Percentiles rank a stretch among this genome's conserved stretches.
phyloP scores from a whole-genome alignment of 2,113 vertebrate genomes.

The Orthonyx spaldingii region DNA sequence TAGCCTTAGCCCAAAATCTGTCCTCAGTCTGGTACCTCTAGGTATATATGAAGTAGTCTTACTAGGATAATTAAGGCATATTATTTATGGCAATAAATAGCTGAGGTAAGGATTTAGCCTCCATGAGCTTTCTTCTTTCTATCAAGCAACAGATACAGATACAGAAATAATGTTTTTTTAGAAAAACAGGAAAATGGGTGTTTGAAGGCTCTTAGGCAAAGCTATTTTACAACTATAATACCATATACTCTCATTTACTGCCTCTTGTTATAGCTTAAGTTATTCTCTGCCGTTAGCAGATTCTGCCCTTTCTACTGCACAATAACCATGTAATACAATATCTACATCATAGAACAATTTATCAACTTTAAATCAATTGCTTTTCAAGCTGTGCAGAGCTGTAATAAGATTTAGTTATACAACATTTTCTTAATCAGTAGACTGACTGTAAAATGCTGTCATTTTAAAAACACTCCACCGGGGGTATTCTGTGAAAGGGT shows the following conservation, averaged over 20 bases:
- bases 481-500: neutral
- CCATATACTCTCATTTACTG: neutral
- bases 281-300: neutral
- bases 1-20: neutral
- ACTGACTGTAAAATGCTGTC: neutral
- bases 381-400: neutral
- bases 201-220: neutral
- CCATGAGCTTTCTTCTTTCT: neutral
- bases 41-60: neutral
- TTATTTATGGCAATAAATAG: neutral
- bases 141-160: neutral
- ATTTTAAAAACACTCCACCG: neutral
- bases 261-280: neutral
- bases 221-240: neutral
- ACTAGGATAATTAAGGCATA: neutral
- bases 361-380: slow-evolving; percentile 20
- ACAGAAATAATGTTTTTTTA: neutral
- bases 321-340: neutral
- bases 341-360: neutral
- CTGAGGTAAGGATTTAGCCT: neutral
- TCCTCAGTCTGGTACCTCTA: neutral
- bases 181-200: neutral
- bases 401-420: neutral
- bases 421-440: neutral
- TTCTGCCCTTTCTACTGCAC: slow-evolving; percentile 11